A percentile compares a stretch with the other conserved stretches of the same genome.
Evolutionary conservation across 1,140 invertebrate genomes (phyloP).

Genomic region (Brachionus plicatilis): DNA sequence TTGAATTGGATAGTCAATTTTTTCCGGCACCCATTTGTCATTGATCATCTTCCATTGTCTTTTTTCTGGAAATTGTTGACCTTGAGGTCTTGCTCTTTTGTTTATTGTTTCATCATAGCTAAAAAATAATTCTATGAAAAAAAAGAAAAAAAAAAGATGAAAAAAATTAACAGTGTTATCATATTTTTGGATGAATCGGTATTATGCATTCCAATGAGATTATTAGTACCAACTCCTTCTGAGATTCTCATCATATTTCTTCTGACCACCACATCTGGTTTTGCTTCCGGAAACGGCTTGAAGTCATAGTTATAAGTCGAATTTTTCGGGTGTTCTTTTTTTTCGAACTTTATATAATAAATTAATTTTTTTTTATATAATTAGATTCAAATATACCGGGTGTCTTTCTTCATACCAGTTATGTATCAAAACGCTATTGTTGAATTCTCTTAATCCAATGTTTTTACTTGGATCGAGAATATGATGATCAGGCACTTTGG

Average conservation of each 20-base stretch:
- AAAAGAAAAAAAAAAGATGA: not conserved
- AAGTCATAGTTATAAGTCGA: constrained; percentile 31
- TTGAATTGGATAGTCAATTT: constrained; percentile 30
- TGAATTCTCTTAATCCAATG: constrained; percentile 26
- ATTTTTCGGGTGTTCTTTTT: not conserved
- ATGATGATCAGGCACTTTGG: constrained; percentile 7
- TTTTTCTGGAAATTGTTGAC: constrained; percentile 20
- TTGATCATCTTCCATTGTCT: constrained; percentile 27
- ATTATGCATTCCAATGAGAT: constrained; percentile 34
- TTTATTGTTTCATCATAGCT: constrained; percentile 38
- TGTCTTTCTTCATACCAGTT: constrained; percentile 39
- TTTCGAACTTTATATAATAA: not conserved
- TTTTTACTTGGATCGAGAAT: not conserved
- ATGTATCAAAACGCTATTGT: constrained; percentile 18
- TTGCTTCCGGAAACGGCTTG: not conserved
- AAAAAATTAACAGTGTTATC: not conserved
- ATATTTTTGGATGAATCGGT: constrained; percentile 12
- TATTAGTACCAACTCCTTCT: not conserved
- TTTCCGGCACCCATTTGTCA: constrained; percentile 32
- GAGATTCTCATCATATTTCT: not conserved
- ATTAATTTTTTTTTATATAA: no score
- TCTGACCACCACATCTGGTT: constrained; percentile 8
- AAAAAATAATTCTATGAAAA: not conserved
- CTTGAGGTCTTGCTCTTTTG: not conserved
- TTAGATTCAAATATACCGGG: not conserved